These are phyloP conservation scores for Agonopterix alstromeriana DNA, from an alignment of 2,888 invertebrate genomes.

Conservation along the genomic window DNA sequence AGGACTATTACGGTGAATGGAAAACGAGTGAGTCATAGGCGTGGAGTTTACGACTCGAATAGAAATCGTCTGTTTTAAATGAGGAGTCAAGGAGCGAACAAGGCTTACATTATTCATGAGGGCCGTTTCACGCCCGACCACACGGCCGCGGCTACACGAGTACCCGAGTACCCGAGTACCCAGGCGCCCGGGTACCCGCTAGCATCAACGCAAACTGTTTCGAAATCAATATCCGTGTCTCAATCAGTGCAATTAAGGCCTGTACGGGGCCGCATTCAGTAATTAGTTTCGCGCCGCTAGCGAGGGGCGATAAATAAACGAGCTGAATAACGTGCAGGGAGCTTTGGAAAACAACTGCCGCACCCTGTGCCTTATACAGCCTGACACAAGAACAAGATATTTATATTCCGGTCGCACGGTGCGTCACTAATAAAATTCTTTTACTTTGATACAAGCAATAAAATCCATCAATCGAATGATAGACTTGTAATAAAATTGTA, in stretches of 20 bases:
- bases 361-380: constrained; percentile 4
- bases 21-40: constrained; percentile 71
- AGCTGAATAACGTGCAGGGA: constrained; percentile 29
- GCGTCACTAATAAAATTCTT: too few species aligned
- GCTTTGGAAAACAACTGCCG: constrained; percentile 4
- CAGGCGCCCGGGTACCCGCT: background rate
- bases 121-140: constrained; percentile 53
- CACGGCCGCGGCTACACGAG: constrained; percentile 15
- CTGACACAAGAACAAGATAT: background rate
- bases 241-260: constrained; percentile 72
- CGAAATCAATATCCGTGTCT: constrained; percentile 74
- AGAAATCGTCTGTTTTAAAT: constrained; percentile 74
- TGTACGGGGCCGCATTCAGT: constrained; percentile 51
- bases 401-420: too few species aligned
- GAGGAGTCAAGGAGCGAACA: constrained; percentile 70
- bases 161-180: background rate
- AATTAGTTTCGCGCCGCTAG: constrained; percentile 63
- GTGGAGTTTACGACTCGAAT: constrained; percentile 69
- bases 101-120: constrained; percentile 71
- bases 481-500: constrained; percentile 14
- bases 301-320: constrained; percentile 52
- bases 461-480: constrained; percentile 17
- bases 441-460: constrained; percentile 1
- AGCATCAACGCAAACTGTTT: constrained; percentile 28
- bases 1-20: constrained; percentile 69